phyloP scores from a whole-genome alignment of 2,888 invertebrate genomes.

The Catocala sponsa region DNA sequence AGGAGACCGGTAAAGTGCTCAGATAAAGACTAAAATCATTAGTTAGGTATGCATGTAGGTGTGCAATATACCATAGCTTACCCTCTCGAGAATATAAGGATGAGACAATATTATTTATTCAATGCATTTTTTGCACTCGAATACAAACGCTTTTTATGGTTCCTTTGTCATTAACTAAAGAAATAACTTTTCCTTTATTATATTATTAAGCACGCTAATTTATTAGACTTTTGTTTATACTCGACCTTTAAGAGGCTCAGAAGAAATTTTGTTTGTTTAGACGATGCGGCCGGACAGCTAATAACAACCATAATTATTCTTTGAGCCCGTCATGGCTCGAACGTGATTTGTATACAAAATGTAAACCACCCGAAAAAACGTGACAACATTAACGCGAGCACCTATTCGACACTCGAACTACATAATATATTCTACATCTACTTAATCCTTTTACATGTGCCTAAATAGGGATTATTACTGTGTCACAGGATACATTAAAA shows the following conservation, averaged over 20 bases:
- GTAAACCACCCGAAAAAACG: conserved; percentile 25
- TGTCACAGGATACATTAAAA: too few relatives aligned
- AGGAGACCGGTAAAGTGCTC: too few relatives aligned
- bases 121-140: too few relatives aligned
- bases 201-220: conserved; percentile 28
- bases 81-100: too few relatives aligned
- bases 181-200: conserved; percentile 11
- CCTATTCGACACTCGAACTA: not conserved
- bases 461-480: too few relatives aligned
- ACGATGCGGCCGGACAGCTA: conserved; percentile 23
- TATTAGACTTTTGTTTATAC: conserved; percentile 15
- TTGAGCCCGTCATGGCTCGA: conserved; percentile 23
- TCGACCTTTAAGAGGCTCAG: conserved; percentile 16
- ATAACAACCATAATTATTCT: conserved; percentile 47
- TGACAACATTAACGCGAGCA: conserved; percentile 1
- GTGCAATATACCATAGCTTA: too few relatives aligned
- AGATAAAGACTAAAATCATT: too few relatives aligned
- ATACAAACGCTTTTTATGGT: not conserved
- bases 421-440: too few relatives aligned
- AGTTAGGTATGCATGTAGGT: too few relatives aligned
- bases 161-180: not conserved
- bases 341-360: conserved; percentile 48
- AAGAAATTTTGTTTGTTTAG: conserved; percentile 29
- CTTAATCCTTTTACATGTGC: too few relatives aligned
- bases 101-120: too few relatives aligned